Base-by-base conservation (phyloP, 2,113 vertebrate species). In the Channa argus region DNA sequence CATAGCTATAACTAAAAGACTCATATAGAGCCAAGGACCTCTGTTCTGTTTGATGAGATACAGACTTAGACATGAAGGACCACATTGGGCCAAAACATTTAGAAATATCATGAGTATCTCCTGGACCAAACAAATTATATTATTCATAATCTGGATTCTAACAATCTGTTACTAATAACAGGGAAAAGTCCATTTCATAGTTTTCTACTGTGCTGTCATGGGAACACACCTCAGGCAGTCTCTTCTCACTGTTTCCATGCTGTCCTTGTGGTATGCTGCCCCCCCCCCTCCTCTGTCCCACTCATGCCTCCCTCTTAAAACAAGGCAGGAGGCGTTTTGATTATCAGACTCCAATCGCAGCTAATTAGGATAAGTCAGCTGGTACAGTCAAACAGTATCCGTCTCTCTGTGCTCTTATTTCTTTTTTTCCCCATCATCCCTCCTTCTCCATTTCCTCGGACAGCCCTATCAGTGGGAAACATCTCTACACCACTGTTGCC, bases 291-390 rank as follows among this genome's bases (percentile, higher is more conserved):
- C 34, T 50, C 60, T 62, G 56, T 74, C 80, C 71, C 73, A 65
- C 84, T 75, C 51, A 38, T 56, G 71, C 56, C 60, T 84, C 69
- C 43, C 54, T 69, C 63, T 83, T 65, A 70, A 83, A 91, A 86
- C 73, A 84, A 90, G 76, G 72, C 77, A 84, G 71, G 63, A 86
- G 81, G 85, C 79, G 59, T 84, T 84, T 86, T 88, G 88, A 92
- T 93, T 88, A 92, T 90, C 85, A 59, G 75, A 74, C 86, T 89
- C 84, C 83, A 85, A 87, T 92, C 82, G 65, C 75, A 79, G 83
- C 80, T 92, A 93, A 93, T 93, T 89, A 84, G 79, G 55, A 80
- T 71, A 89, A 87, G 91, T 95, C 88, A 94, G 79, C 39, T 36
- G 83, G 91, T 90, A 90, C 86, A 92, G 86, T 90, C 81, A 83